phyloP scores from a whole-genome alignment of 2,113 vertebrate genomes.

The Pristiophorus japonicus region DNA sequence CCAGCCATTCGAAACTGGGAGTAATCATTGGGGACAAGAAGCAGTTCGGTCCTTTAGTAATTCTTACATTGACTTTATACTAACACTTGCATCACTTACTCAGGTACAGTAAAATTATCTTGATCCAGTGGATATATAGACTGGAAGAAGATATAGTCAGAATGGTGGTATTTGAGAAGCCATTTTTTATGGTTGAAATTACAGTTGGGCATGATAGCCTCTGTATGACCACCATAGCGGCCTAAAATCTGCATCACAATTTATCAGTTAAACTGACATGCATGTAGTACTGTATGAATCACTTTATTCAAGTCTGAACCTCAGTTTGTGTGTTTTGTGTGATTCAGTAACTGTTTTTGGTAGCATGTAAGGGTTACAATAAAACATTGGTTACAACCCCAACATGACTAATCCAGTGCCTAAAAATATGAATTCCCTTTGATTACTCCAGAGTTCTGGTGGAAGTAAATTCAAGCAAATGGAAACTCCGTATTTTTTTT shows the following conservation, averaged over 20 bases:
- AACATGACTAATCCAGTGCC: not conserved
- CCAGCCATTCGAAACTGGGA: not conserved
- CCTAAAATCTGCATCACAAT: not conserved
- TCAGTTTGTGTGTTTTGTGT: not conserved
- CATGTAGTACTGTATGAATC: not conserved
- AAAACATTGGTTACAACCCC: not conserved
- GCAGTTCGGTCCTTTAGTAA: not conserved
- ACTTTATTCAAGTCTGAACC: not conserved
- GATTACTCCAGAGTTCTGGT: not conserved
- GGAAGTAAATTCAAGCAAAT: conserved; percentile 30
- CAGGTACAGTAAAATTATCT: not conserved
- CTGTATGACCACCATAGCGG: not conserved
- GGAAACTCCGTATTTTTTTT: no score
- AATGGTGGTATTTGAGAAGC: not conserved
- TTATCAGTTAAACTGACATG: conserved; percentile 1
- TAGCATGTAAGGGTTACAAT: not conserved
- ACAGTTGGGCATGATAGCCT: no score
- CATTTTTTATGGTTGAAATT: not conserved
- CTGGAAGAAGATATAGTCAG: not conserved
- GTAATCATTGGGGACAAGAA: not conserved
- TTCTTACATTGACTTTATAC: not conserved
- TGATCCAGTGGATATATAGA: not conserved
- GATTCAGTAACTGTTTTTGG: not conserved
- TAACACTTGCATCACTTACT: not conserved
- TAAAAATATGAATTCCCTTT: not conserved